These are phyloP conservation scores for Perizoma affinitatum DNA, from an alignment of 2,888 invertebrate genomes.

Conservation along the genomic window DNA sequence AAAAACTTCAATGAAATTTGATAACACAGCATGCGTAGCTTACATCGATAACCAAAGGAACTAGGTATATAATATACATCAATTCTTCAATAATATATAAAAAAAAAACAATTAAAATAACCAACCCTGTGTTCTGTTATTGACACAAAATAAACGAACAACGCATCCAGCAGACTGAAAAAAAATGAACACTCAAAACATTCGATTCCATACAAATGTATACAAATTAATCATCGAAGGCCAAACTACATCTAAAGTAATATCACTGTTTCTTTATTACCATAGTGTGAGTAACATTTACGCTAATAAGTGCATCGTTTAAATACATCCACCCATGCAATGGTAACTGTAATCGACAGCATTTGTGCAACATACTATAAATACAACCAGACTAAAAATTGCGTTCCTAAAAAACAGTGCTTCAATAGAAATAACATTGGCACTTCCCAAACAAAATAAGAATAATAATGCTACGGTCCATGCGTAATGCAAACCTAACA, in stretches of 20 bases:
- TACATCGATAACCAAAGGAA: conserved; percentile 57
- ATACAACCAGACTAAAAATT: conserved; percentile 26
- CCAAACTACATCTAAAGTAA: conserved; percentile 51
- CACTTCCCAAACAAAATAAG: conserved; percentile 19
- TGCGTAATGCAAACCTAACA: conserved; percentile 22
- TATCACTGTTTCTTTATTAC: conserved; percentile 62
- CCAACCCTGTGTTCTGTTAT: conserved; percentile 48
- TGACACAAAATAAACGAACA: conserved; percentile 28
- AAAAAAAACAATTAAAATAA: conserved; percentile 34
- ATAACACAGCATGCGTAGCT: conserved; percentile 59
- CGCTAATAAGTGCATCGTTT: conserved; percentile 47
- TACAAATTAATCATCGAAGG: conserved; percentile 19
- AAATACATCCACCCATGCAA: conserved; percentile 54
- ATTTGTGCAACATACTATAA: conserved; percentile 53
- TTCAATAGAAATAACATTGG: conserved; percentile 23
- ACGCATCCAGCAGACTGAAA: conserved; percentile 12
- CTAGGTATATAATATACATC: conserved; percentile 42
- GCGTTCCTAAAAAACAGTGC: conserved; percentile 12
- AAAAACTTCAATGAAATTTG: conserved; percentile 52
- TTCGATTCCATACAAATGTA: conserved; percentile 19
- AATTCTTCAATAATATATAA: conserved; percentile 15
- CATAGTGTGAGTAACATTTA: conserved; percentile 21
- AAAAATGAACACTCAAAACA: conserved; percentile 28
- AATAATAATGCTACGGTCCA: conserved; percentile 17
- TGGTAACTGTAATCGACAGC: conserved; percentile 67